Evolutionary conservation across 2,888 invertebrate genomes (phyloP).

Genomic region (Tillus elongatus): DNA sequence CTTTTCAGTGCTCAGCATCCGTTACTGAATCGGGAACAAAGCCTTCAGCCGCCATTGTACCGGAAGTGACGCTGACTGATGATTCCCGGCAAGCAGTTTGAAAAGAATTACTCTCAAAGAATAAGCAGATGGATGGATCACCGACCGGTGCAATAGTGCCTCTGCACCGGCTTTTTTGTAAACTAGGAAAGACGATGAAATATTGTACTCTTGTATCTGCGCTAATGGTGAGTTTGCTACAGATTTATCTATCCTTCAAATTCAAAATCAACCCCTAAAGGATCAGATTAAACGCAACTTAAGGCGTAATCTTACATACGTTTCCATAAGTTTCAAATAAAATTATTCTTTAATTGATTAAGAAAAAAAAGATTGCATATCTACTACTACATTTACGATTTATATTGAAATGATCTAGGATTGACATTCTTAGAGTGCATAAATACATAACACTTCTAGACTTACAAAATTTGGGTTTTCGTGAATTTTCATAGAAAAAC

Average conservation of each 20-base stretch:
- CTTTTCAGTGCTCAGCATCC: slow-evolving; percentile 31
- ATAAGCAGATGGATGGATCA: slow-evolving; percentile 40
- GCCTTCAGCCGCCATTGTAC: slow-evolving; percentile 37
- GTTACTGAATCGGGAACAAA: slow-evolving; percentile 33
- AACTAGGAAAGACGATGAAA: slow-evolving; percentile 33
- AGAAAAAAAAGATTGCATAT: too few species aligned
- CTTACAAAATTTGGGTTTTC: too few species aligned
- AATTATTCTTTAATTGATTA: too few species aligned
- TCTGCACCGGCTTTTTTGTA: slow-evolving; percentile 26
- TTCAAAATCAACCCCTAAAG: background rate
- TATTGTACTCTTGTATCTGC: slow-evolving; percentile 33
- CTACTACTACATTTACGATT: too few species aligned
- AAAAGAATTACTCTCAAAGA: slow-evolving; percentile 39
- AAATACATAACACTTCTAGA: too few species aligned
- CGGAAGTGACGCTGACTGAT: slow-evolving; percentile 43
- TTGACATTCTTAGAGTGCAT: too few species aligned
- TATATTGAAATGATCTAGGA: too few species aligned
- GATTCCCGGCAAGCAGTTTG: slow-evolving; percentile 35
- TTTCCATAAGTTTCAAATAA: too few species aligned
- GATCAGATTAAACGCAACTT: too few species aligned
- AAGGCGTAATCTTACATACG: too few species aligned
- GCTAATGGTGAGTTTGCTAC: slow-evolving; percentile 34
- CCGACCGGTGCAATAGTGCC: slow-evolving; percentile 34
- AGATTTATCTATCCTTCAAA: slow-evolving; percentile 16
- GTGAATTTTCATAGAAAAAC: too few species aligned